Evolutionary conservation across 2,113 vertebrate species (phyloP).

Genomic region (Rhegmatorhina hoffmannsi): DNA sequence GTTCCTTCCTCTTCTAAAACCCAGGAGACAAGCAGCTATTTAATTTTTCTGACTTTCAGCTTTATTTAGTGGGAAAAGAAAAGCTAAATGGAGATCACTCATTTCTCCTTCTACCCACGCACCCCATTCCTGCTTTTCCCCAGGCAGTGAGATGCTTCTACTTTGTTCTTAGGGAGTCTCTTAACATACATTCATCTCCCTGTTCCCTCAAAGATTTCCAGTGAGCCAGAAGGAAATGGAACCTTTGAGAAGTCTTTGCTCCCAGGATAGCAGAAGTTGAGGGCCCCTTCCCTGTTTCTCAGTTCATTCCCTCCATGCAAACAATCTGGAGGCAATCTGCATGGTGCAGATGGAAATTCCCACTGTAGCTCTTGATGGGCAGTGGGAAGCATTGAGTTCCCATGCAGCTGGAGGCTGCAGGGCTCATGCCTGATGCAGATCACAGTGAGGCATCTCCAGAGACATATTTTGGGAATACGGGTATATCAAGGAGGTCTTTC

Average conservation of each 20-base stretch:
- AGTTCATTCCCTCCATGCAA: neutral
- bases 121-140: neutral
- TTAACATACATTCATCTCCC: neutral
- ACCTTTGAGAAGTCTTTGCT: neutral
- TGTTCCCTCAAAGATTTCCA: neutral
- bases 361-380: neutral
- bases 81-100: neutral
- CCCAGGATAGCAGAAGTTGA: neutral
- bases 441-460: neutral
- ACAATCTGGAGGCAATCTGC: neutral
- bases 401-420: neutral
- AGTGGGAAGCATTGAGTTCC: neutral
- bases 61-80: neutral
- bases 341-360: neutral
- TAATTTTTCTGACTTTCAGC: neutral
- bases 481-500: neutral
- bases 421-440: neutral
- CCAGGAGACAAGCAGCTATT: neutral
- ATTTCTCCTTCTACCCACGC: neutral
- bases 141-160: neutral
- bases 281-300: neutral
- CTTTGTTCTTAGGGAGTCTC: neutral
- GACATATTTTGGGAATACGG: accelerated
- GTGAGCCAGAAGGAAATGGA: neutral
- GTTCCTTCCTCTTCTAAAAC: neutral